Conservation (phyloP, 1,140 invertebrate genomes). For the Magallana gigas region DNA sequence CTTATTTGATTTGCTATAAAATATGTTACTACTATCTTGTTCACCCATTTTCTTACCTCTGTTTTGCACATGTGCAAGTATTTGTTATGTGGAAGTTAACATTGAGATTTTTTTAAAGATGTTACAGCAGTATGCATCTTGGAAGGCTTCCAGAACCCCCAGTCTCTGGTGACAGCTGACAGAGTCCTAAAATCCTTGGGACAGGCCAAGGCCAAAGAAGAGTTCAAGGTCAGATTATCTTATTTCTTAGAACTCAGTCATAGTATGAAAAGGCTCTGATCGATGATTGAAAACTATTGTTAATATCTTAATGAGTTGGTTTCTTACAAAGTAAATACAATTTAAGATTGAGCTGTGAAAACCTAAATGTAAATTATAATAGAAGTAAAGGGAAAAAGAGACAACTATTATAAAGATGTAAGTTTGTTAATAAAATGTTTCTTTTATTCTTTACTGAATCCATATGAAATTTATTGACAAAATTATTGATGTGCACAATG, state of each 20-base stretch:
- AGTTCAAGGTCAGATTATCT: constrained; percentile 67
- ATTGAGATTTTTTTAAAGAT: constrained; percentile 80
- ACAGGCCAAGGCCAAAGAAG: constrained; percentile 76
- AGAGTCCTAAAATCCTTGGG: constrained; percentile 89
- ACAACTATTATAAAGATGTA: too few relatives aligned
- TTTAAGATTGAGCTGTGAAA: neutral
- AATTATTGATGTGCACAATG: neutral
- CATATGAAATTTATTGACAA: too few relatives aligned
- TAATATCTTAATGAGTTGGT: neutral
- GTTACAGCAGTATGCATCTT: constrained; percentile 94
- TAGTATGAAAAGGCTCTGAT: too few relatives aligned
- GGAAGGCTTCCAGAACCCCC: constrained; percentile 91
- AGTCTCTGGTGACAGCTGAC: constrained; percentile 89
- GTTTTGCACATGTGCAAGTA: too few relatives aligned
- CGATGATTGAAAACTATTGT: too few relatives aligned
- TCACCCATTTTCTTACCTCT: too few relatives aligned
- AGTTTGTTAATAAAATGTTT: too few relatives aligned
- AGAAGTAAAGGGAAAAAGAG: too few relatives aligned
- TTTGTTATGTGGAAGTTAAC: too few relatives aligned
- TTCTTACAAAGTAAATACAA: neutral
- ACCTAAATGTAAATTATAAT: neutral
- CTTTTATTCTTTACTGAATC: too few relatives aligned
- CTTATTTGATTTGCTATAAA: too few relatives aligned
- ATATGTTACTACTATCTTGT: too few relatives aligned
- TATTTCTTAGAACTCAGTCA: neutral